phyloP scores from a whole-genome alignment of 2,797 vertebrate species.

The Fistularia tabacaria region DNA sequence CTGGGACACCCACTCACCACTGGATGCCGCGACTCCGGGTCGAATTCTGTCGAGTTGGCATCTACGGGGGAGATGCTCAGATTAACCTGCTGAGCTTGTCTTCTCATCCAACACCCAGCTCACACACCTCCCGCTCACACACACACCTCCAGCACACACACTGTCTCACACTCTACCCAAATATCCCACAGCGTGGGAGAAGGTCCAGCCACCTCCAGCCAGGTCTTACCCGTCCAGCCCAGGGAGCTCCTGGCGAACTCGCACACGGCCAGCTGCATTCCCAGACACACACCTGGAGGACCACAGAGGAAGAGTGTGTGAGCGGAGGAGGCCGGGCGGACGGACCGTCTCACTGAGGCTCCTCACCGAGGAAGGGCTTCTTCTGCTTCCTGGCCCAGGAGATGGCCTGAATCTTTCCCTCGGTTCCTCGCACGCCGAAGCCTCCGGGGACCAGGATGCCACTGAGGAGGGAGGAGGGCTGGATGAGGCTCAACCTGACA shows the following conservation, averaged over 20 bases:
- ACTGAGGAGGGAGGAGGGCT: constrained; percentile 52
- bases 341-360: no score
- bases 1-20: constrained; percentile 83
- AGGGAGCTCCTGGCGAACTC: constrained; percentile 89
- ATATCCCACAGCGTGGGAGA: neutral
- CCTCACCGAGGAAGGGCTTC: constrained; percentile 91
- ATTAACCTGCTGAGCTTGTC: constrained; percentile 18
- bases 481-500: no score
- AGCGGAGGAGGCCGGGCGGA: no score
- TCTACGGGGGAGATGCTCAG: constrained; percentile 70
- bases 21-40: constrained; percentile 86
- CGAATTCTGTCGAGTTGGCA: constrained; percentile 96
- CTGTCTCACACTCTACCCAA: no score
- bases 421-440: constrained; percentile 92
- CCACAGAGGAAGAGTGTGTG: no score
- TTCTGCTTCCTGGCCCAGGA: constrained; percentile 93
- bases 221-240: constrained; percentile 85
- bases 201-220: neutral
- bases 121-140: no score
- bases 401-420: constrained; percentile 94
- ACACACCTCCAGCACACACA: no score
- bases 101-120: no score
- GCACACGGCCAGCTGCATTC: constrained; percentile 95
- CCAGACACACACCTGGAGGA: constrained; percentile 86
- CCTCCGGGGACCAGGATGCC: constrained; percentile 95